Evolutionary conservation across 2,113 vertebrate genomes (phyloP).

Genomic region (Sapajus apella): DNA sequence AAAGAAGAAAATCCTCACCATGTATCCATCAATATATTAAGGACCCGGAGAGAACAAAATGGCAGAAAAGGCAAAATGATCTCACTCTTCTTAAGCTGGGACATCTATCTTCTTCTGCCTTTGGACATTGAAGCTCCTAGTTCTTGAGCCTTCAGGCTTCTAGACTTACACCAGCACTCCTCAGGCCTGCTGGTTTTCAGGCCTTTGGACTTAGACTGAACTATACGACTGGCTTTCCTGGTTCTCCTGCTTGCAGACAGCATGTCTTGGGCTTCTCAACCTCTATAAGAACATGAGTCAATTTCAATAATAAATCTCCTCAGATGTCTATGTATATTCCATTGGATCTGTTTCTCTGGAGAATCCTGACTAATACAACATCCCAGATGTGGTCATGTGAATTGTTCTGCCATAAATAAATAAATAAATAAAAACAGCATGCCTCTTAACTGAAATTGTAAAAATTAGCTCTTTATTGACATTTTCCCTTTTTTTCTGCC

Average conservation of each 20-base stretch:
- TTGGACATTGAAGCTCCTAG: not conserved
- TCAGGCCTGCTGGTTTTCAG: not conserved
- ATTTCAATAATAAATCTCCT: not conserved
- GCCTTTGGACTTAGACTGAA: not conserved
- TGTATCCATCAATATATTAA: not conserved
- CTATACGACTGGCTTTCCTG: not conserved
- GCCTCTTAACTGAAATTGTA: not conserved
- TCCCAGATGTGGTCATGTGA: not conserved
- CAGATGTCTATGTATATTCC: not conserved
- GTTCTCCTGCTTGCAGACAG: not conserved
- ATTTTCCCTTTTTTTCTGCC: not conserved
- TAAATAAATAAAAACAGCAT: not conserved
- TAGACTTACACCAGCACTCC: not conserved
- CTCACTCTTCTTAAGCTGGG: not conserved
- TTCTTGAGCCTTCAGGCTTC: not conserved
- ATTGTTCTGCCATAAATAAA: not conserved
- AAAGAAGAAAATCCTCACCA: not conserved
- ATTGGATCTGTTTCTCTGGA: not conserved
- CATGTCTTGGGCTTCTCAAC: not conserved
- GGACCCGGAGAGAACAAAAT: not conserved
- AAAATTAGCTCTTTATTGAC: not conserved
- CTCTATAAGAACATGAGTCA: not conserved
- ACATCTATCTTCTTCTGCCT: not conserved
- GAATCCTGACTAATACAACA: not conserved
- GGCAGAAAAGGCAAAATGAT: not conserved